Base-by-base conservation (phyloP, 2,797 vertebrate species). In the Enteromius treurensis region DNA sequence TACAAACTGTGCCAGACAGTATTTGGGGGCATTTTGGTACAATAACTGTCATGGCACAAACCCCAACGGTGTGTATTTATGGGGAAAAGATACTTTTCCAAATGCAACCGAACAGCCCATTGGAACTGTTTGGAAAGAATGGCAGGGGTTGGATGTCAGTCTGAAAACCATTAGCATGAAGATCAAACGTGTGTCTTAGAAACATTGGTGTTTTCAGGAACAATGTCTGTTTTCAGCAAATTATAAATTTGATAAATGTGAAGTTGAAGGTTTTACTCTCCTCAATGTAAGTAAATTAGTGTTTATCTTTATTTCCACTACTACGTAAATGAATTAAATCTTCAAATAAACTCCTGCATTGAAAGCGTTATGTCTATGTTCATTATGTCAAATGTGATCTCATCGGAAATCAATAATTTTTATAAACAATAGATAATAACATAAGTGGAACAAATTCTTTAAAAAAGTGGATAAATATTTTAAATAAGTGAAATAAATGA, bases 1-100 rank as follows among this genome's bases (percentile, higher is more conserved):
- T 0, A 89, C 32, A 32, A 32, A 89, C 83, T 91, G 91, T 14
- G 89, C 89, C 60, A 84, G 65, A 62, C 0, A 0, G 5, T 7
- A 0, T 17, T 6, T 15, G 0, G 68, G 68, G 40, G 68, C 21
- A 23, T 71, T 71, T 47, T 71, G 68, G 68, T 70, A 70, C 5
- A 0, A 0, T 0, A 0, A 0, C 14, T 64, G 60, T 64, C 9
- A 32, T 7, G 0, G 1, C 0, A 0, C 62, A 51, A 51, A 51
- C 0, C 17, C 4, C 3, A 34, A 17, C 1, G 62, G 62, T 19
- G 6, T 51, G 17, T 65, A 32, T 6, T 34, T 65, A 6, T 19
- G 62, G 29, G 49, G 49, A 2, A 17, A 51, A 2, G 49, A 51
- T 64, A 32, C 32, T 32, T 32, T 32, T 32, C 32, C 32, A 32